Percentiles rank a stretch among this genome's conserved stretches.
These are phyloP conservation scores for Metopolophium dirhodum DNA, from an alignment of 1,140 invertebrate genomes.

Conservation along the genomic window DNA sequence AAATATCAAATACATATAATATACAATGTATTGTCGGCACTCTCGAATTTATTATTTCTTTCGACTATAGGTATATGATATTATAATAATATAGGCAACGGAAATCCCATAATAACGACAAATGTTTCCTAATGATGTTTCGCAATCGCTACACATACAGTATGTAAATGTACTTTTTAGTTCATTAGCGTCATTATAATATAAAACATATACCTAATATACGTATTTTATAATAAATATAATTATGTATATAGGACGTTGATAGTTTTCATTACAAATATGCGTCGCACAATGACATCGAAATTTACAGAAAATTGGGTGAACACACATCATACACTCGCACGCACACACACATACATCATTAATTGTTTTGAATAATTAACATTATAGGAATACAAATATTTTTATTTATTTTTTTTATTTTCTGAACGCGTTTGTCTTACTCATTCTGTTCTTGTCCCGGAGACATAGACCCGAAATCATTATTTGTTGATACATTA, in stretches of 20 bases:
- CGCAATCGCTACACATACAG: slow-evolving; percentile 5
- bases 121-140: slow-evolving; percentile 45
- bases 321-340: background rate
- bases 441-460: background rate
- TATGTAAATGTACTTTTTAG: slow-evolving; percentile 43
- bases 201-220: background rate
- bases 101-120: slow-evolving; percentile 34
- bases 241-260: slow-evolving; percentile 19
- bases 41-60: background rate
- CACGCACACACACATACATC: background rate
- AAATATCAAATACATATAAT: background rate
- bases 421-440: background rate
- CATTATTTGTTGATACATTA: slow-evolving; percentile 21
- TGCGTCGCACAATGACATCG: slow-evolving; percentile 33
- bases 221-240: slow-evolving; percentile 32
- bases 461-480: background rate
- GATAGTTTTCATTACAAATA: slow-evolving; percentile 40
- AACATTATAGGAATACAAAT: slow-evolving; percentile 15
- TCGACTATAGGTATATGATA: background rate
- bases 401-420: slow-evolving; percentile 27
- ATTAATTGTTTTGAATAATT: slow-evolving; percentile 42
- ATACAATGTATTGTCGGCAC: background rate
- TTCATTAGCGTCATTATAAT: slow-evolving; percentile 52
- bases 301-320: slow-evolving; percentile 24
- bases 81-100: background rate